Evolutionary conservation across 2,797 vertebrate species (phyloP).

Genomic region (Falco rusticolus): DNA sequence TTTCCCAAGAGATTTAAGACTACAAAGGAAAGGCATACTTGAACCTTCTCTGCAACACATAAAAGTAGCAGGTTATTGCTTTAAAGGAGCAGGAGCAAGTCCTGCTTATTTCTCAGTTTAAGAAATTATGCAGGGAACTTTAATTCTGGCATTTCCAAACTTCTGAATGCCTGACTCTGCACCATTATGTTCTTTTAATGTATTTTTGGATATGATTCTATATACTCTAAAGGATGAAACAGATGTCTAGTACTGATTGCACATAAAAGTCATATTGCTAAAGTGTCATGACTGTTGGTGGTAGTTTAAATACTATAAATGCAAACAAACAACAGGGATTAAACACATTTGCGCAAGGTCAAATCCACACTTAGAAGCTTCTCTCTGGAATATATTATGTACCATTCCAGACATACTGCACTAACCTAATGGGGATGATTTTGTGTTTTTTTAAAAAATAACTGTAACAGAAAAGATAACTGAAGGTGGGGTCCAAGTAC

Average conservation of each 20-base stretch:
- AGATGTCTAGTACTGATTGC: slow-evolving; percentile 35
- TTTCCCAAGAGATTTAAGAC: neutral
- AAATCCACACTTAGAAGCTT: slow-evolving; percentile 33
- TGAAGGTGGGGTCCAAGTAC: neutral
- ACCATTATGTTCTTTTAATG: neutral
- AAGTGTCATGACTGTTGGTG: slow-evolving; percentile 5
- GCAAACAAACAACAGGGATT: slow-evolving; percentile 48
- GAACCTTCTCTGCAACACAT: neutral
- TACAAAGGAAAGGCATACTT: neutral
- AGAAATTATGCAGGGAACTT: neutral
- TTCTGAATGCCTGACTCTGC: neutral
- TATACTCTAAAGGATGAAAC: slow-evolving; percentile 2
- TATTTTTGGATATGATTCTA: slow-evolving; percentile 8
- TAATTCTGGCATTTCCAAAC: neutral
- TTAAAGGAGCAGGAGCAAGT: neutral
- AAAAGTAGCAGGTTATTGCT: neutral
- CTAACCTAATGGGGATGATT: neutral
- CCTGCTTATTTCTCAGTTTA: neutral
- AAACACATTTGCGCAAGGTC: slow-evolving; percentile 33
- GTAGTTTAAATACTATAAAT: slow-evolving; percentile 5
- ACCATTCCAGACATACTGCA: neutral
- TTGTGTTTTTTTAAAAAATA: neutral
- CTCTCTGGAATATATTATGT: neutral
- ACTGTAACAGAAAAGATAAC: neutral
- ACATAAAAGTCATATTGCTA: slow-evolving; percentile 18